A percentile compares a stretch with the other conserved stretches of the same genome.
phyloP scores from a whole-genome alignment of 2,888 invertebrate genomes.

The Cybosia mesomella region DNA sequence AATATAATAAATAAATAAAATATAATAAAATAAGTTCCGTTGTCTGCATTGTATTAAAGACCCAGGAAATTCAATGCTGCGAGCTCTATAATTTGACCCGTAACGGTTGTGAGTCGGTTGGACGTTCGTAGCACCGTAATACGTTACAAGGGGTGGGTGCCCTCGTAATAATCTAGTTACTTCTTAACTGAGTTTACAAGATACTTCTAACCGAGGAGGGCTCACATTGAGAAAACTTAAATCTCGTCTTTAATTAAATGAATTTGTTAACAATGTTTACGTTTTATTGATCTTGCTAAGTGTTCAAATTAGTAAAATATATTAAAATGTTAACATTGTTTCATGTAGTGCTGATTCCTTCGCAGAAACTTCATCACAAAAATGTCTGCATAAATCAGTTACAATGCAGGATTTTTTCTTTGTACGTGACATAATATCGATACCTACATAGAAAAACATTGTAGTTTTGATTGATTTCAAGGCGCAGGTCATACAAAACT shows the following conservation, averaged over 20 bases:
- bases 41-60: not conserved
- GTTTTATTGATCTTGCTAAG: conserved; percentile 40
- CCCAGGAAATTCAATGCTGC: not conserved
- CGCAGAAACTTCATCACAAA: too few relatives aligned
- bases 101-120: not conserved
- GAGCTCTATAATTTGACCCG: not conserved
- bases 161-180: conserved; percentile 14
- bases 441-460: too few relatives aligned
- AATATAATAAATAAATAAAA: too few relatives aligned
- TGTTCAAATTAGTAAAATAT: conserved; percentile 12
- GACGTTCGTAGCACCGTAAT: not conserved
- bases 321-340: conserved; percentile 8
- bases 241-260: conserved; percentile 47
- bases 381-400: too few relatives aligned
- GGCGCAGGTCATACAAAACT: too few relatives aligned
- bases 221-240: conserved; percentile 38
- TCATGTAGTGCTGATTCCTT: not conserved
- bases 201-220: conserved; percentile 10
- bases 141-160: conserved; percentile 8
- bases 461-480: too few relatives aligned
- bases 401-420: too few relatives aligned
- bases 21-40: not conserved
- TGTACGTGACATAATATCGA: too few relatives aligned
- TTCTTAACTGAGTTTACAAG: conserved; percentile 14
- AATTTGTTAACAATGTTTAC: conserved; percentile 38